phyloP scores from a whole-genome alignment of 2,113 vertebrate species.

The Tauraco erythrolophus region DNA sequence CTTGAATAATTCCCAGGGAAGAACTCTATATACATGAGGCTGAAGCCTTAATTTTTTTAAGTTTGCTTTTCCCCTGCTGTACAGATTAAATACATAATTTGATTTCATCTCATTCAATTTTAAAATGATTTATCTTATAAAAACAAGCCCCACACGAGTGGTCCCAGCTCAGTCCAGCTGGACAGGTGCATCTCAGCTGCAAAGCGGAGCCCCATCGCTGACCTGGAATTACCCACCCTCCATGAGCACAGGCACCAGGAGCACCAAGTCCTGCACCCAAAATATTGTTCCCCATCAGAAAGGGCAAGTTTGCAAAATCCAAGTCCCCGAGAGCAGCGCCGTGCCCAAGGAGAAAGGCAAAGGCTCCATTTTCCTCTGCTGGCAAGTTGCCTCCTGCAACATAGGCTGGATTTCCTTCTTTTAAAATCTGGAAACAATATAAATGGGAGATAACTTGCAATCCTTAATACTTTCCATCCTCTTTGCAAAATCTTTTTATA shows the following conservation, averaged over 20 bases:
- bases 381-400: neutral
- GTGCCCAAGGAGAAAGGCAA: neutral
- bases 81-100: conserved; percentile 43
- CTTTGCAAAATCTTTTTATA: conserved; percentile 68
- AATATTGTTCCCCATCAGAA: neutral
- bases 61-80: conserved; percentile 48
- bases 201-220: neutral
- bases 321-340: neutral
- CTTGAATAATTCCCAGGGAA: conserved; percentile 43
- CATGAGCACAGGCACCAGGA: neutral
- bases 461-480: conserved; percentile 67
- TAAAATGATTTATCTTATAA: neutral
- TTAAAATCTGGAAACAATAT: conserved; percentile 18
- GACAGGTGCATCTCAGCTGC: neutral
- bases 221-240: neutral
- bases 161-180: neutral
- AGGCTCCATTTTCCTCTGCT: neutral
- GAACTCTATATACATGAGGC: conserved; percentile 5
- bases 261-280: neutral
- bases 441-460: conserved; percentile 37
- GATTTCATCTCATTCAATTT: conserved; percentile 41
- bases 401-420: neutral
- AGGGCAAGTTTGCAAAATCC: neutral
- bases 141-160: neutral
- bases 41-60: conserved; percentile 57